Base-by-base conservation (phyloP, 2,113 vertebrate species). In the Oncorhynchus clarkii region DNA sequence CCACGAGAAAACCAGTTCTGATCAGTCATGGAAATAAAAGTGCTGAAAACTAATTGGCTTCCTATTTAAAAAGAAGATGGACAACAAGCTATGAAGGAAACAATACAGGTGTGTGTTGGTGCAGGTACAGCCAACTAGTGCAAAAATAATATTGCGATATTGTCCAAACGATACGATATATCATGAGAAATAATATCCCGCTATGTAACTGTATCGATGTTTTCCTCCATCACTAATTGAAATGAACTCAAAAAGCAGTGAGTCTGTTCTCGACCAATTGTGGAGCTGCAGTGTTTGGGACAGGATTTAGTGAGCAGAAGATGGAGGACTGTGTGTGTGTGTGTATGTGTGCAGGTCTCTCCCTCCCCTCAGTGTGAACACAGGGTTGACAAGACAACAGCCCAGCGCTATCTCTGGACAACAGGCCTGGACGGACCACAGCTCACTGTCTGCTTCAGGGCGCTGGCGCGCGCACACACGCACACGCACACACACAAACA, bases 381-480 rank as follows among this genome's bases (percentile, higher is more conserved):
- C 16, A 45, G 77, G 75, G 77, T 29, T 70, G 80, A 85, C 79
- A 67, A 86, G 82, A 82, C 51, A 54, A 87, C 83, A 85, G 79
- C 79, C 80, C 84, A 73, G 77, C 65, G 54, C 80, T 88, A 90
- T 91, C 88, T 88, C 71, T 69, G 76, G 84, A 85, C 75, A 81
- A 71, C 85, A 89, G 88, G 84, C 82, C 82, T 65, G 57, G 24
- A 78, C 26, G 4, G 78, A 77, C 78, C 68, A 70, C 69, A 70
- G 72, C 54, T 67, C 67, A 70, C 79, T 54, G 73, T 76, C 85
- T 82, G 64, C 72, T 71, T 79, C 24, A 70, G 74, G 83, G 71
- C 73, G 68, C 74, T 45, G 34, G 11, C 74, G 13, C 14, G 27
- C 66, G 48, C 51, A 75, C 65, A 18, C 26, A 5, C 71, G 70